A percentile compares a stretch with the other conserved stretches of the same genome.
phyloP scores from a whole-genome alignment of 2,113 vertebrate species.

The Desmodus rotundus region DNA sequence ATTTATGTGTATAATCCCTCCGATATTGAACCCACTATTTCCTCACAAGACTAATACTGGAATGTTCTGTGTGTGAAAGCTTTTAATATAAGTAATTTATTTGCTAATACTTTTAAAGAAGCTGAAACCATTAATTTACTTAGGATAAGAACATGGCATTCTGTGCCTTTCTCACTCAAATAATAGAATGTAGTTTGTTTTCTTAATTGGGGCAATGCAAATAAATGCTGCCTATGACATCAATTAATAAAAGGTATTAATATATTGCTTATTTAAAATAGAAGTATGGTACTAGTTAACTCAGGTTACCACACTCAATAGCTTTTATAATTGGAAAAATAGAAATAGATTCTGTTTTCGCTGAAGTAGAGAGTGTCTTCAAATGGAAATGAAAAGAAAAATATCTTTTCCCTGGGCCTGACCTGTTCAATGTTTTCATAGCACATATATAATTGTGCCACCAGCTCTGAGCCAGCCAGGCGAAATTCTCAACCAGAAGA shows the following conservation, averaged over 20 bases:
- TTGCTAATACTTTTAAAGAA: neutral
- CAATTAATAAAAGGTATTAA: neutral
- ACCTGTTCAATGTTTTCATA: slow-evolving; percentile 33
- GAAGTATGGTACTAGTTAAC: neutral
- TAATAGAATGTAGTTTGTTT: neutral
- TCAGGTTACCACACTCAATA: neutral
- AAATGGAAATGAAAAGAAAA: slow-evolving; percentile 40
- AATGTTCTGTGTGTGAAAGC: slow-evolving; percentile 1
- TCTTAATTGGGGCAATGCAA: neutral
- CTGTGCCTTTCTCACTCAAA: neutral
- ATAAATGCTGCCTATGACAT: neutral
- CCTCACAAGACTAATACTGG: neutral
- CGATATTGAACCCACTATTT: neutral
- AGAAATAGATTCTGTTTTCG: neutral
- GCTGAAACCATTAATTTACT: neutral
- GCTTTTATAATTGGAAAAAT: neutral
- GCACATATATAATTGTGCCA: neutral
- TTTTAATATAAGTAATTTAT: neutral
- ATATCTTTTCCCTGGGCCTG: neutral
- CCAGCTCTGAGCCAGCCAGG: neutral
- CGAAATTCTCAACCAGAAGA: neutral
- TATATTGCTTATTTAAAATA: neutral
- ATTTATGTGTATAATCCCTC: neutral
- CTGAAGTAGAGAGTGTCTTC: neutral
- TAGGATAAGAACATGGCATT: neutral